These are phyloP conservation scores for Lasioglossum lativentre DNA, from an alignment of 2,888 invertebrate species.

Conservation along the genomic window DNA sequence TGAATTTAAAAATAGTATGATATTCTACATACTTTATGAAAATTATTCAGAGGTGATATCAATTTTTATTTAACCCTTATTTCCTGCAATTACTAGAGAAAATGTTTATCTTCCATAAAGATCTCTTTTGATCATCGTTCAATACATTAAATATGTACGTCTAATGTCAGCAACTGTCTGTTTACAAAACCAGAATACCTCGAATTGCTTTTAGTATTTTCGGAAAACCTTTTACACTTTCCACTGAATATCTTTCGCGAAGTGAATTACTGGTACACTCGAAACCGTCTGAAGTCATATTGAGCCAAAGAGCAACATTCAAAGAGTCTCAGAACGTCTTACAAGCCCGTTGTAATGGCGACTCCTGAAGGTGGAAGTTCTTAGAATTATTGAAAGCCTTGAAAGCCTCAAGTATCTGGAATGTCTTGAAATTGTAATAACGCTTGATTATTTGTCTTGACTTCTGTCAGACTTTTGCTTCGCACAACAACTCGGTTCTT, in stretches of 20 bases:
- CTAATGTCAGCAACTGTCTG: background rate
- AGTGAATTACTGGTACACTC: background rate
- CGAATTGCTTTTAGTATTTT: background rate
- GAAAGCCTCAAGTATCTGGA: background rate
- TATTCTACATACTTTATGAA: background rate
- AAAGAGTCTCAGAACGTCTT: background rate
- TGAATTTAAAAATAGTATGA: background rate
- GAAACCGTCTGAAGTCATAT: background rate
- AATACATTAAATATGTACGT: background rate
- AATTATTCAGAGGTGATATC: background rate
- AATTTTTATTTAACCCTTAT: background rate
- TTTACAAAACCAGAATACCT: background rate
- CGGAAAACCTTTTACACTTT: background rate
- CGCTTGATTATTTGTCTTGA: background rate
- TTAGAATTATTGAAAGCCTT: background rate
- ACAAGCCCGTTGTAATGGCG: background rate
- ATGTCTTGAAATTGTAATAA: background rate
- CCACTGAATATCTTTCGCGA: conserved; percentile 1
- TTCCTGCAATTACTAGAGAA: background rate
- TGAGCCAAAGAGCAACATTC: background rate
- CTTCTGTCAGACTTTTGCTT: background rate
- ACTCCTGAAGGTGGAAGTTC: background rate
- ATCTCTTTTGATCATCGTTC: background rate
- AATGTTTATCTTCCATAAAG: too few species aligned
- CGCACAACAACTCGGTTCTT: background rate